Percentiles rank a stretch among this genome's conserved stretches.
These are phyloP conservation scores for Colius striatus DNA, from an alignment of 2,113 vertebrate genomes.

Conservation along the genomic window DNA sequence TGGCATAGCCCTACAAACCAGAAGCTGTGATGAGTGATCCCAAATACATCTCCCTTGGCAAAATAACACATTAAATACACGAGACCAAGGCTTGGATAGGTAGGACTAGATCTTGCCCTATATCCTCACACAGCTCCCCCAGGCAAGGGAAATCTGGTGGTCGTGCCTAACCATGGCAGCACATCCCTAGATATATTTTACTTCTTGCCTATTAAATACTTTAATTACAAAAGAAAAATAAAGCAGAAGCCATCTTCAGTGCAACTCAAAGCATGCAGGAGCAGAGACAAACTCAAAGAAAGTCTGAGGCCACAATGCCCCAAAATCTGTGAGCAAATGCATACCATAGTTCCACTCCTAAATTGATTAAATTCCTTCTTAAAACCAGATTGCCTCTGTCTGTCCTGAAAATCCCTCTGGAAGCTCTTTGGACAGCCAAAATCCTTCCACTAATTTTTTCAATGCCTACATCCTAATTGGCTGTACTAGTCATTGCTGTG, in stretches of 20 bases:
- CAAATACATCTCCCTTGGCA: background rate
- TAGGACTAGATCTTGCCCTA: background rate
- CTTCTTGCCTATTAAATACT: background rate
- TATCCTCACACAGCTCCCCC: rapidly evolving
- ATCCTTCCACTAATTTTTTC: background rate
- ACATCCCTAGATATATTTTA: background rate
- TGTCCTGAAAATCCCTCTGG: slow-evolving; percentile 12
- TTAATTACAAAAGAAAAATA: background rate
- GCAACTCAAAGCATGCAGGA: background rate
- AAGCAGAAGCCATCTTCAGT: background rate
- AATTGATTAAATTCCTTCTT: background rate
- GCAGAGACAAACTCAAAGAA: background rate
- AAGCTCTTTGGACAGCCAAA: background rate
- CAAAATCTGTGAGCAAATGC: background rate
- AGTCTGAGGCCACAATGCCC: background rate
- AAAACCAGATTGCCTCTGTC: background rate
- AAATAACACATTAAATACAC: background rate
- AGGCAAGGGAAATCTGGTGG: rapidly evolving
- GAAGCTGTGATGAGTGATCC: background rate
- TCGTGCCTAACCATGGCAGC: rapidly evolving
- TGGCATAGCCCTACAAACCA: background rate
- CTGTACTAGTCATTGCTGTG: background rate
- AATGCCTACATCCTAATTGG: background rate
- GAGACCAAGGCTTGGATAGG: background rate
- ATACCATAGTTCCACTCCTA: background rate